Conservation (phyloP, 2,888 invertebrate genomes). For the Sarcophaga carnaria region DNA sequence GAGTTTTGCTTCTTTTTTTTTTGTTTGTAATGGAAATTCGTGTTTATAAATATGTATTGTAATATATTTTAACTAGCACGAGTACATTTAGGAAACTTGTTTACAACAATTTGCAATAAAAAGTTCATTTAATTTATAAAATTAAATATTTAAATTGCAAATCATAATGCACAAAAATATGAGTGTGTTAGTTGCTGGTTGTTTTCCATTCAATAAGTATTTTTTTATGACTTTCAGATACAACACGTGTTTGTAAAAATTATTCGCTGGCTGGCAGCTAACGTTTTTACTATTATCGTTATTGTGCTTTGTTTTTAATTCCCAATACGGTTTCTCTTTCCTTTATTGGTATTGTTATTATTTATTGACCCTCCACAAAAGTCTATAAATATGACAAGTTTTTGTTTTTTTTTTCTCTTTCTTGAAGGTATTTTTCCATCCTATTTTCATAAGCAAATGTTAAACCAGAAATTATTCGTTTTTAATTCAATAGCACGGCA, state of each 20-base stretch:
- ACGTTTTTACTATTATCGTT: neutral
- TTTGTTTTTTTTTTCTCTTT: neutral
- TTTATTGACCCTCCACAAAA: neutral
- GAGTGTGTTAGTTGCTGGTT: neutral
- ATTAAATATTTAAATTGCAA: neutral
- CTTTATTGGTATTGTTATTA: neutral
- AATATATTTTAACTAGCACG: no score
- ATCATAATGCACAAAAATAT: neutral
- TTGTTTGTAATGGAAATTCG: no score
- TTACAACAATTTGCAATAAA: neutral
- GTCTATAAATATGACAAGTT: neutral
- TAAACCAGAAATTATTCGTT: no score
- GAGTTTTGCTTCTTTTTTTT: no score
- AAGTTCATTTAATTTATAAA: neutral
- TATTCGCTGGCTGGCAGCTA: neutral
- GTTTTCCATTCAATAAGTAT: neutral
- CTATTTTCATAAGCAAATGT: neutral
- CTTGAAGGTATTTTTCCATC: neutral
- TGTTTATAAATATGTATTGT: no score
- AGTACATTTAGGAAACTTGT: neutral
- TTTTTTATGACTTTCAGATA: neutral
- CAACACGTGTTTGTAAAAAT: neutral
- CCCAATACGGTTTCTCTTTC: neutral
- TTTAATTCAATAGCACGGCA: no score
- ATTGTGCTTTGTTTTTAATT: neutral